phyloP scores from a whole-genome alignment of 1,140 invertebrate genomes.

The Aphis gossypii region DNA sequence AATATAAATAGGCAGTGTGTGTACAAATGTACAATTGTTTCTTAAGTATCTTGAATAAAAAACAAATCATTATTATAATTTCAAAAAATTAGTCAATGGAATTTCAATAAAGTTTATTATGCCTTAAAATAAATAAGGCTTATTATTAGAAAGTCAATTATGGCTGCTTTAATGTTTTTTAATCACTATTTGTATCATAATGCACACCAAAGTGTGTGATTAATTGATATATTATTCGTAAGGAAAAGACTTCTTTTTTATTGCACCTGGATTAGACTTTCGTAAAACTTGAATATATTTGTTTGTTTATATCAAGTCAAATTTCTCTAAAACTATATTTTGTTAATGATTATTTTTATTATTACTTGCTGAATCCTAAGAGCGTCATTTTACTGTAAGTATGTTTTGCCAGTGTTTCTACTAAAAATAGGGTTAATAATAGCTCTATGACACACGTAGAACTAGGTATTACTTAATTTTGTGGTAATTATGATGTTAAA shows the following conservation, averaged over 20 bases:
- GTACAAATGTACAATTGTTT: neutral
- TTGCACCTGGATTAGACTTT: constrained; percentile 4
- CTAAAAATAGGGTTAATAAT: neutral
- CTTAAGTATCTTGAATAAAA: neutral
- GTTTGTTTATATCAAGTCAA: neutral
- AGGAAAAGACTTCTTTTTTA: constrained; percentile 21
- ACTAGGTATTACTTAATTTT: neutral
- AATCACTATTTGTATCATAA: neutral
- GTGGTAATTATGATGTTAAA: neutral
- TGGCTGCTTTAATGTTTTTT: constrained; percentile 4
- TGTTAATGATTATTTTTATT: constrained; percentile 1
- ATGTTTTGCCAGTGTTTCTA: neutral
- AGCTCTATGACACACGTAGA: neutral
- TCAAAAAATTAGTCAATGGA: neutral
- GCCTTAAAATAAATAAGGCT: neutral
- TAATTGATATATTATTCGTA: neutral
- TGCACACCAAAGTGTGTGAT: neutral
- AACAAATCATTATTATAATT: neutral
- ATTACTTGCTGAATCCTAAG: neutral
- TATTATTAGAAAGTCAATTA: neutral
- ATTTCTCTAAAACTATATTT: neutral
- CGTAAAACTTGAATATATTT: neutral
- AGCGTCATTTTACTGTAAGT: neutral
- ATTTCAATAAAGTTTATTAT: neutral
- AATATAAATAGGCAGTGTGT: neutral